A percentile compares a stretch with the other conserved stretches of the same genome.
Evolutionary conservation across 2,797 vertebrate species (phyloP).

Genomic region (Florisuga fusca): DNA sequence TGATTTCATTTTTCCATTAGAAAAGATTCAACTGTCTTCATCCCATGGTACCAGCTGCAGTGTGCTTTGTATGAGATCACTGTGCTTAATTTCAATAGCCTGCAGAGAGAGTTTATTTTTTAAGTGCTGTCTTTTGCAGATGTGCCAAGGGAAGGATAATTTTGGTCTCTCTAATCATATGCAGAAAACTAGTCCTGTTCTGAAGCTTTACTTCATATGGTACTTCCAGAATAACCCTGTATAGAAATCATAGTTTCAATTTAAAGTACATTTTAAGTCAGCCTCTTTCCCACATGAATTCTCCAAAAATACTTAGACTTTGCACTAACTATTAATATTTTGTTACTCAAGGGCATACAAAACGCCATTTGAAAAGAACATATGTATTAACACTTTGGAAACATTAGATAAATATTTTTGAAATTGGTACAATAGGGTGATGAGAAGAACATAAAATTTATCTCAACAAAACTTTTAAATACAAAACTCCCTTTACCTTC

Average conservation of each 20-base stretch:
- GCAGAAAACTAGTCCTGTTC: constrained; percentile 41
- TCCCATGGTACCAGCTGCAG: constrained; percentile 78
- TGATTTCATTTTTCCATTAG: constrained; percentile 78
- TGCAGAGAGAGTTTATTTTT: constrained; percentile 75
- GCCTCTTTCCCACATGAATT: background rate
- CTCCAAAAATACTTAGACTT: background rate
- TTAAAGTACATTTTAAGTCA: background rate
- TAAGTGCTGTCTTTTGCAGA: constrained; percentile 74
- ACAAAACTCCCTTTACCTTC: background rate
- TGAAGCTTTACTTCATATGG: constrained; percentile 47
- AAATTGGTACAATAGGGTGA: background rate
- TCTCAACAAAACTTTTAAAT: background rate
- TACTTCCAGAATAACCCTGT: constrained; percentile 2
- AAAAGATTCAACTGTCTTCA: constrained; percentile 75
- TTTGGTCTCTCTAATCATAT: constrained; percentile 67
- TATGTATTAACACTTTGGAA: background rate
- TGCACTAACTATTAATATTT: background rate
- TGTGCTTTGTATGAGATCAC: constrained; percentile 74
- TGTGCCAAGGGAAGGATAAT: constrained; percentile 73
- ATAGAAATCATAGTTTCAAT: constrained; percentile 18
- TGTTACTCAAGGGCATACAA: background rate
- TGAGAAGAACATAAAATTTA: background rate
- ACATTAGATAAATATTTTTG: background rate
- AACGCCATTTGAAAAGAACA: background rate
- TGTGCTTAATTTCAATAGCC: constrained; percentile 76